A percentile compares a stretch with the other conserved stretches of the same genome.
Evolutionary conservation across 2,113 vertebrate genomes (phyloP).

Genomic region (Chlamydotis undulata): DNA sequence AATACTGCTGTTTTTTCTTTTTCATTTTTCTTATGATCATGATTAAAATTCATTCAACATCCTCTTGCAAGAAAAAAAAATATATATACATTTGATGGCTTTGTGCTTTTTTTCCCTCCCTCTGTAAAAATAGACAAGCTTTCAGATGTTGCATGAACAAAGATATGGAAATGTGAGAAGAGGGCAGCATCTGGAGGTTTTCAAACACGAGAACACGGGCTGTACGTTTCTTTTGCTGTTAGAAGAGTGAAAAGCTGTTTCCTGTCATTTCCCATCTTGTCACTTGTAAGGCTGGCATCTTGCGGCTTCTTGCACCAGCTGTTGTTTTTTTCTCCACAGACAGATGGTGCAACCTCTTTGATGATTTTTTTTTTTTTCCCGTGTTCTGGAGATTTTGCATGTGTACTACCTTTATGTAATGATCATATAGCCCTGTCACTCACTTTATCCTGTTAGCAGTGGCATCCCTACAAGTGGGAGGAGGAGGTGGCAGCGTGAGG

Average conservation of each 20-base stretch:
- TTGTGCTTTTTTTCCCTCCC: conserved; percentile 57
- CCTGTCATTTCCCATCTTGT: conserved; percentile 97
- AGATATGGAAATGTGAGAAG: conserved; percentile 81
- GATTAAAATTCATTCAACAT: conserved; percentile 70
- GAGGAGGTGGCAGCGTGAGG: background rate
- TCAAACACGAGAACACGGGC: conserved; percentile 81
- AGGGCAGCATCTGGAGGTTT: conserved; percentile 90
- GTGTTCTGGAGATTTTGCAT: conserved; percentile 63
- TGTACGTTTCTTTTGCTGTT: conserved; percentile 82
- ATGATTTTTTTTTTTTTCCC: conserved; percentile 37
- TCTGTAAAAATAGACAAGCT: conserved; percentile 69
- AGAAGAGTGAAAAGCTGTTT: conserved; percentile 91
- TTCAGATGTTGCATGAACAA: conserved; percentile 82
- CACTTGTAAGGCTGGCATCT: conserved; percentile 91
- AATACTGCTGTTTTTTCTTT: conserved; percentile 45
- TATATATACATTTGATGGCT: conserved; percentile 57
- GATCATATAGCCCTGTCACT: conserved; percentile 57
- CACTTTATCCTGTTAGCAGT: conserved; percentile 50
- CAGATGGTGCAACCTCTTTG: conserved; percentile 91
- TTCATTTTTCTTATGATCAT: background rate
- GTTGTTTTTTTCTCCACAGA: conserved; percentile 81
- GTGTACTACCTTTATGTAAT: conserved; percentile 66
- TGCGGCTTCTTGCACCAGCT: conserved; percentile 89
- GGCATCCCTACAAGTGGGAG: conserved; percentile 1
- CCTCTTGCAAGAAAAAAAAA: background rate